These are phyloP conservation scores for Stegastes partitus DNA, from an alignment of 2,113 vertebrate species.

Conservation along the genomic window DNA sequence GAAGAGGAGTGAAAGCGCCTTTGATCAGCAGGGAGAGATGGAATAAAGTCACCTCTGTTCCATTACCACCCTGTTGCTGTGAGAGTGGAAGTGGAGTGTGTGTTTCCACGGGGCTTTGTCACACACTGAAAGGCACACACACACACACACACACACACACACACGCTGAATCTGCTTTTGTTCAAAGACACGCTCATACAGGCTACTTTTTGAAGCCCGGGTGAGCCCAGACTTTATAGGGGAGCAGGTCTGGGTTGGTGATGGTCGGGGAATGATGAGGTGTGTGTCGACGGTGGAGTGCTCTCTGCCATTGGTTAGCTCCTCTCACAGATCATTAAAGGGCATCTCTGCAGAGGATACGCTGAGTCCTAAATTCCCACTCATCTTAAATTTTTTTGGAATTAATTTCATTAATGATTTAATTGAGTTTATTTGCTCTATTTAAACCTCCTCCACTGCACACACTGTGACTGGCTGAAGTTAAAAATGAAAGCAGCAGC, in stretches of 20 bases:
- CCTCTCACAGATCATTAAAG: constrained; percentile 31
- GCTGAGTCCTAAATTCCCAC: background rate
- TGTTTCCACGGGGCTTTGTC: constrained; percentile 48
- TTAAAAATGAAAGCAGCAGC: constrained; percentile 22
- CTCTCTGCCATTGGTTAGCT: too few species aligned
- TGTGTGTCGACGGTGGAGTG: background rate
- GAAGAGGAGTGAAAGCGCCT: constrained; percentile 57
- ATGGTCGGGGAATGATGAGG: constrained; percentile 13
- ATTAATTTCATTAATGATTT: background rate
- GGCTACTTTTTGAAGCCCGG: background rate
- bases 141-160: constrained; percentile 31
- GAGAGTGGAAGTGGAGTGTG: constrained; percentile 37
- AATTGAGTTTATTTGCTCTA: background rate
- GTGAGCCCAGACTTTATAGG: constrained; percentile 17
- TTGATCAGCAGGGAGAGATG: constrained; percentile 59
- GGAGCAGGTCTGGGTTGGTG: constrained; percentile 7
- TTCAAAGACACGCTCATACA: constrained; percentile 49
- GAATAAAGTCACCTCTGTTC: constrained; percentile 68
- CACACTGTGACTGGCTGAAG: constrained; percentile 5
- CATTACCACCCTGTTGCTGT: constrained; percentile 52
- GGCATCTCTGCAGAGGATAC: background rate
- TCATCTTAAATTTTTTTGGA: background rate
- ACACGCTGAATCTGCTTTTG: constrained; percentile 22
- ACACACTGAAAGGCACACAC: constrained; percentile 36
- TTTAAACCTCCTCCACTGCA: background rate